phyloP scores from a whole-genome alignment of 1,140 invertebrate genomes.

The Grapholita molesta region DNA sequence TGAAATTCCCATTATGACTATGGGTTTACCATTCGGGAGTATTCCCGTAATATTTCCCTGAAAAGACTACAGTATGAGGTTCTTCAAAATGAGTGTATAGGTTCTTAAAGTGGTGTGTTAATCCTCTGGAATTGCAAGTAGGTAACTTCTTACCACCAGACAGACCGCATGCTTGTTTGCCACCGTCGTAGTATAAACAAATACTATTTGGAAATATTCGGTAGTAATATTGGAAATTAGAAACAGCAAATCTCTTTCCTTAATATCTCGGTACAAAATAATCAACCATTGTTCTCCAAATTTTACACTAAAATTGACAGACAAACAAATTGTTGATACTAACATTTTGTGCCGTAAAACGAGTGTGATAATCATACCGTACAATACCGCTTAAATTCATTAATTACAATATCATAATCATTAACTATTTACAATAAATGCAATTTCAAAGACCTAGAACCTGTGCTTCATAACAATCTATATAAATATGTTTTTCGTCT shows the following conservation, averaged over 20 bases:
- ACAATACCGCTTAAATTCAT: constrained; percentile 53
- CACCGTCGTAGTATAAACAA: too few species aligned
- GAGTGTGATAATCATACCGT: constrained; percentile 69
- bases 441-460: constrained; percentile 72
- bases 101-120: too few species aligned
- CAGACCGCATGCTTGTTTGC: too few species aligned
- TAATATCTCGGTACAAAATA: constrained; percentile 43
- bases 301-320: constrained; percentile 73
- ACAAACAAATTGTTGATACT: constrained; percentile 66
- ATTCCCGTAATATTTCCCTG: too few species aligned
- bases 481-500: constrained; percentile 68
- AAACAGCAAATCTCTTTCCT: neutral
- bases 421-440: constrained; percentile 75
- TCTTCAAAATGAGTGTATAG: too few species aligned
- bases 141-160: too few species aligned
- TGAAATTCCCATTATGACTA: too few species aligned
- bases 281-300: constrained; percentile 49
- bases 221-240: neutral
- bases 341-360: constrained; percentile 77
- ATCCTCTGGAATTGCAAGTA: too few species aligned
- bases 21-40: too few species aligned
- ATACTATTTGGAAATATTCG: neutral
- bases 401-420: constrained; percentile 40
- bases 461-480: constrained; percentile 76
- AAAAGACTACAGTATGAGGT: too few species aligned